These are phyloP conservation scores for Limnodromus scolopaceus DNA, from an alignment of 2,797 vertebrate species.

Conservation along the genomic window DNA sequence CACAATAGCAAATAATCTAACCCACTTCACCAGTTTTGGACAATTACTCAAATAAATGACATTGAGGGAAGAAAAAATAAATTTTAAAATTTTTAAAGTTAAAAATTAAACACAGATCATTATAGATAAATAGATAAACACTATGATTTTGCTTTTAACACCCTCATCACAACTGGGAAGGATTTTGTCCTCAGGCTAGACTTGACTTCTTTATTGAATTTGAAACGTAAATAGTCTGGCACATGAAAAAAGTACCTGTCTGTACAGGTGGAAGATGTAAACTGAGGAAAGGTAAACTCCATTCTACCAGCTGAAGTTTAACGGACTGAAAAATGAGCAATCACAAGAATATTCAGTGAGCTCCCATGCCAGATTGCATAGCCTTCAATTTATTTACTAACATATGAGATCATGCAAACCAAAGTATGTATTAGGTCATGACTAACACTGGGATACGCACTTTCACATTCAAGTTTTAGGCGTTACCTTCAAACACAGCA, in stretches of 20 bases:
- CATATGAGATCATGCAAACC: background rate
- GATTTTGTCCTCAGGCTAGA: background rate
- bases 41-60: background rate
- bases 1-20: background rate
- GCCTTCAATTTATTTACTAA: background rate
- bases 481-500: background rate
- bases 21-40: background rate
- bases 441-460: background rate
- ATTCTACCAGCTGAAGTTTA: background rate
- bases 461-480: background rate
- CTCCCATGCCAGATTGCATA: background rate
- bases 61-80: too few species aligned
- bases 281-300: background rate
- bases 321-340: background rate
- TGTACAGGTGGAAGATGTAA: background rate
- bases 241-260: background rate
- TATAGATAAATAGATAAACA: background rate
- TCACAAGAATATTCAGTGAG: background rate
- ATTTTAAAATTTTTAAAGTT: background rate
- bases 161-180: background rate
- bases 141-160: background rate
- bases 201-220: background rate
- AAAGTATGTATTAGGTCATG: background rate
- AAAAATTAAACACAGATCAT: background rate
- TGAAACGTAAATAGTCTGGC: background rate